Evolutionary conservation across 2,113 vertebrate species (phyloP).

Genomic region (Noturus placidus): DNA sequence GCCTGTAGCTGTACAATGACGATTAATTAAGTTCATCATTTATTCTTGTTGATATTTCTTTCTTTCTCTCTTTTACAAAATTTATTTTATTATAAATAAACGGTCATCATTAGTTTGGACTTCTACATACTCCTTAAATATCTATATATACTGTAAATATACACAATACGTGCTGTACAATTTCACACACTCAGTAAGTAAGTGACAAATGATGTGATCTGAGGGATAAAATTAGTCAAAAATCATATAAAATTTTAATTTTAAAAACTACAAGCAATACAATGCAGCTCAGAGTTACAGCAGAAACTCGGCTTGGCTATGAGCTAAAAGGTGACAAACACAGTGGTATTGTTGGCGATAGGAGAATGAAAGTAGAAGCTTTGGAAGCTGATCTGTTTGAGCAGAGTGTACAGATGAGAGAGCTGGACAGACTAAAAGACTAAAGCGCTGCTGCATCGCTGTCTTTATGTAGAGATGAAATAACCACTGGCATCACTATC

Average conservation of each 20-base stretch:
- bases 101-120: too few relatives aligned
- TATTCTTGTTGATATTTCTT: too few relatives aligned
- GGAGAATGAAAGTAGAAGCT: neutral
- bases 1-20: too few relatives aligned
- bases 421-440: neutral
- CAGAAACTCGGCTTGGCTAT: neutral
- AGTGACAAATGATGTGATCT: neutral
- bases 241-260: too few relatives aligned
- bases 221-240: too few relatives aligned
- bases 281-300: neutral
- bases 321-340: neutral
- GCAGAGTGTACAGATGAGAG: neutral
- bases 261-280: too few relatives aligned
- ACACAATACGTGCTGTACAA: neutral
- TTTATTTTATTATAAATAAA: too few relatives aligned
- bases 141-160: neutral
- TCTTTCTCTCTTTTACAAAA: too few relatives aligned
- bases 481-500: neutral
- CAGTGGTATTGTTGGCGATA: neutral
- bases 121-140: neutral
- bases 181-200: neutral
- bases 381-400: neutral
- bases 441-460: neutral
- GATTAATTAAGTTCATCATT: too few relatives aligned
- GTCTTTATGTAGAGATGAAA: neutral